Evolutionary conservation across 2,797 vertebrate genomes (phyloP), one percentile per base, ranked within the genome.

Genomic region (Acrocephalus scirpaceus): DNA sequence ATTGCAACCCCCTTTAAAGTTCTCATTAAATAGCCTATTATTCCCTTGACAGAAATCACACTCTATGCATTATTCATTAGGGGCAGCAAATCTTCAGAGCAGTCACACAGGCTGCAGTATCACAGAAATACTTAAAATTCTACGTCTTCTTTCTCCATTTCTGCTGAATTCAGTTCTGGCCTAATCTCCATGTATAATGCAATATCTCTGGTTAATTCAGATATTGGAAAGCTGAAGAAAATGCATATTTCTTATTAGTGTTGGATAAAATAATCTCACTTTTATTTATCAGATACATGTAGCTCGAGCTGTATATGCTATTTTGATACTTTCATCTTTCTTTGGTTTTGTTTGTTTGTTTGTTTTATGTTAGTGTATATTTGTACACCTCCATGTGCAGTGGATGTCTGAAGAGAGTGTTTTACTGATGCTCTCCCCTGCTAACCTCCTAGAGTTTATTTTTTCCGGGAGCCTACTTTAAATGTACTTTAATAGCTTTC

Each of bases 121-220:
- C 65, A 82, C 23, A 77, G 44, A 79, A 72, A 72, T 93, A n/a
- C 54, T 97, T 95, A 91, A 95, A 92, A 93, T 96, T 95, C 84
- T 78, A 5, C 53, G 29, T 30, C 16, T 56, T 77, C 83, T 87
- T 93, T 70, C 44, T 54, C 70, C 34, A 30, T 84, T 95, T 93
- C 76, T 64, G 42, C 51, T 84, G 62, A 86, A 89, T 95, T 95
- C 45, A 56, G 32, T 51, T 77, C 86, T 73, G 57, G 73, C 91
- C 44, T 96, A 90, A 95, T 94, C 88, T 94, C 70, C 3, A 5
- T 86, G 51, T 75, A 85, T 82, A 91, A 95, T 75, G 60, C 42
- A 90, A 21, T 93, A 86, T 94, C 56, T 71, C 66, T 60, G n/a
- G 45, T 13, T 91, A 93, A 86, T 94, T 95, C 62, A 83, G 65